Conservation (phyloP, 2,797 vertebrate genomes). For the Spinus olivaceus region DNA sequence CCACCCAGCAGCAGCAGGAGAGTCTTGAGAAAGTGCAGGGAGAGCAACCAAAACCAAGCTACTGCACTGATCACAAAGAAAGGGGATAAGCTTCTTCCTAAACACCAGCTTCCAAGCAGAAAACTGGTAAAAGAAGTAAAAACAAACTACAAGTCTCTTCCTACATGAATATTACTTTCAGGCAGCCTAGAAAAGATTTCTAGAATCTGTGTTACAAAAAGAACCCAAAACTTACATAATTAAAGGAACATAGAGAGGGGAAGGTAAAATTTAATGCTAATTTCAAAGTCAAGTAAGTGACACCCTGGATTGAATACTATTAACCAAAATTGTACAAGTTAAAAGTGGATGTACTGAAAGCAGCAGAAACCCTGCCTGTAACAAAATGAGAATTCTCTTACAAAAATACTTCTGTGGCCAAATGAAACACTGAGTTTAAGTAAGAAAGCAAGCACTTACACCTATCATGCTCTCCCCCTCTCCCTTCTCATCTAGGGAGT, state of each 20-base stretch:
- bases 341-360: background rate
- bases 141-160: background rate
- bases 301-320: background rate
- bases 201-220: background rate
- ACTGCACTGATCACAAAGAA: fast-evolving
- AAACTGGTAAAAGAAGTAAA: background rate
- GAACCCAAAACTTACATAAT: background rate
- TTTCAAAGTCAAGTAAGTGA: background rate
- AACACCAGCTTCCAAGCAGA: background rate
- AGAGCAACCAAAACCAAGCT: background rate
- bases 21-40: background rate
- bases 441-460: conserved; percentile 21
- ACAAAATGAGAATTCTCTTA: background rate
- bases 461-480: background rate
- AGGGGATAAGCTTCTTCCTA: background rate
- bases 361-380: conserved; percentile 14
- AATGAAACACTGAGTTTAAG: conserved; percentile 14
- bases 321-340: background rate
- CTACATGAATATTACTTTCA: background rate
- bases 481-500: background rate
- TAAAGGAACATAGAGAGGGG: background rate
- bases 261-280: background rate
- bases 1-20: background rate
- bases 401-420: conserved; percentile 22
- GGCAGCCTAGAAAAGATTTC: background rate